Evolutionary conservation across 2,113 vertebrate genomes (phyloP).

Genomic region (Seriola aureovittata): DNA sequence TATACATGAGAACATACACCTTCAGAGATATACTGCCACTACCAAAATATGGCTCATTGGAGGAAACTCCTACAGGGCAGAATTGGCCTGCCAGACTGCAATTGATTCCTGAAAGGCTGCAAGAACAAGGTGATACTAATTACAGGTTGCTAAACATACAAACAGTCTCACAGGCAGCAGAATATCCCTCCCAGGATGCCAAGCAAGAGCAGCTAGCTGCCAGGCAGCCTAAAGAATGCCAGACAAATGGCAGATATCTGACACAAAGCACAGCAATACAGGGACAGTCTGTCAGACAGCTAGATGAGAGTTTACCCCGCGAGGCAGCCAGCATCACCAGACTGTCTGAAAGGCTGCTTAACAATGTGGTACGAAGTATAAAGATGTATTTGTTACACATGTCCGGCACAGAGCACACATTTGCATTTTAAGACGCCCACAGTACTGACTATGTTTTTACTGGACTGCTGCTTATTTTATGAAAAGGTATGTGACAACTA

Average conservation of each 20-base stretch:
- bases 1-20: background rate
- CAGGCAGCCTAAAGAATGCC: conserved; percentile 59
- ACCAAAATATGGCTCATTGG: background rate
- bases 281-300: conserved; percentile 62
- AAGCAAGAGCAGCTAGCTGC: conserved; percentile 51
- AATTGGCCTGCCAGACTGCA: conserved; percentile 33
- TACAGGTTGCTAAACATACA: conserved; percentile 64
- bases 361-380: conserved; percentile 22
- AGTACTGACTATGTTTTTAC: background rate
- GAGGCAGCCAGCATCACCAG: conserved; percentile 48
- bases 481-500: background rate
- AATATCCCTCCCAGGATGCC: conserved; percentile 48
- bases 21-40: conserved; percentile 20
- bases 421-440: background rate
- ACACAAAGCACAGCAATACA: conserved; percentile 61
- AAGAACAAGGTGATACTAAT: conserved; percentile 62
- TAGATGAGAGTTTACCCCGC: conserved; percentile 52
- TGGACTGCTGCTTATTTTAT: background rate
- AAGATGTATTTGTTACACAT: conserved; percentile 15
- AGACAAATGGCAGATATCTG: conserved; percentile 67
- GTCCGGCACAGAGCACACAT: conserved; percentile 2
- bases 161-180: conserved; percentile 51
- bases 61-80: conserved; percentile 29
- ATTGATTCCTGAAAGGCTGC: conserved; percentile 53
- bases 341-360: conserved; percentile 34